Conservation (phyloP, 1,140 invertebrate species). For the Drosophila ambigua region DNA sequence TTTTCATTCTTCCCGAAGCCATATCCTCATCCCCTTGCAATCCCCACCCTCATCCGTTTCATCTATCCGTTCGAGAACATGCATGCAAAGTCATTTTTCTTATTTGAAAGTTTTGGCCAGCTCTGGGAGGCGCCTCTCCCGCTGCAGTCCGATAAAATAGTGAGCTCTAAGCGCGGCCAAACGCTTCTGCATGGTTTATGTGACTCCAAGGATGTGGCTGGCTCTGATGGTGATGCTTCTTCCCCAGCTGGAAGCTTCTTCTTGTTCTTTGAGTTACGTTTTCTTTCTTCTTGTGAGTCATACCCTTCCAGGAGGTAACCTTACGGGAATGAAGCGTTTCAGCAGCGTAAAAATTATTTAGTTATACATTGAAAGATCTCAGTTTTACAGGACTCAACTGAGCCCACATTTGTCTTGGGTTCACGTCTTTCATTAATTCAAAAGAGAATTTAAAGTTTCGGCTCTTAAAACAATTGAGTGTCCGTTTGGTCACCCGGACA, state of each 20-base stretch:
- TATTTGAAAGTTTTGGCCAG: constrained; percentile 55
- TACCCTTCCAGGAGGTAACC: too few species aligned
- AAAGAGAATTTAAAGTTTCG: neutral
- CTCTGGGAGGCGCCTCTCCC: constrained; percentile 9
- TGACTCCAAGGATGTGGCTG: constrained; percentile 24
- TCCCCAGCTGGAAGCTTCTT: neutral
- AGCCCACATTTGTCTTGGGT: too few species aligned
- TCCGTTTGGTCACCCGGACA: neutral
- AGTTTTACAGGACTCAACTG: too few species aligned
- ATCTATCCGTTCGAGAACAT: constrained; percentile 30
- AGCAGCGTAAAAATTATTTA: too few species aligned
- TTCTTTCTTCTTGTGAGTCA: neutral
- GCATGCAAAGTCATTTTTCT: constrained; percentile 55
- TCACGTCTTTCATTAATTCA: too few species aligned
- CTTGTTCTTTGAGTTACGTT: neutral
- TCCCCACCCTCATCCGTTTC: neutral
- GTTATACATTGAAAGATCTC: too few species aligned
- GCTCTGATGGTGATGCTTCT: constrained; percentile 23
- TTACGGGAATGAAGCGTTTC: too few species aligned
- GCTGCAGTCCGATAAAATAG: constrained; percentile 2
- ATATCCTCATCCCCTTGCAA: neutral
- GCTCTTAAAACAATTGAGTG: too few species aligned
- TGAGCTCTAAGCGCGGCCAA: constrained; percentile 10
- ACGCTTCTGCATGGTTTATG: constrained; percentile 32
- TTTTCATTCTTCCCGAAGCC: constrained; percentile 36